Evolutionary conservation across 2,888 invertebrate genomes (phyloP), one percentile per base, ranked within the genome.

Genomic region (Acronicta alni): DNA sequence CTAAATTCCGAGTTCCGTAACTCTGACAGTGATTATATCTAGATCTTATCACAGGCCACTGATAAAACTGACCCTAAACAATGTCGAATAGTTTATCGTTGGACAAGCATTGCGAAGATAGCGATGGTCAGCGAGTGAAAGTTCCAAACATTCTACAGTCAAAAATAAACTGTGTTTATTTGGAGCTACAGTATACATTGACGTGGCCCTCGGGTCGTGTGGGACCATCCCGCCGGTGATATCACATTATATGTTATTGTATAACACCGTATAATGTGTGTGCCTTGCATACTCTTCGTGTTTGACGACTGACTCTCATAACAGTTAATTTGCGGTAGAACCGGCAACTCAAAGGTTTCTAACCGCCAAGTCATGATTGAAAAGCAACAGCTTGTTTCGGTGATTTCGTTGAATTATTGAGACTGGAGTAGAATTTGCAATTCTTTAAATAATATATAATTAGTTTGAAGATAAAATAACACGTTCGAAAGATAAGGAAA

Each of bases 241-340:
- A 77, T 75, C 67, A 72, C 60, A 77, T 71, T 71, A 67, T 67
- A 61, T 68, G 56, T 71, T 65, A 70, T 72, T 76, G 61, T 67
- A 72, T 77, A 76, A 78, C 66, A 56, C 41, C 20, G 55, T 58
- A 54, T 72, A 77, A 68, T 65, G 53, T 62, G 61, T 63, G 44
- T 66, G 57, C 15, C 26, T 68, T 61, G 60, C 44, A 57, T 67
- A 62, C 10, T 48, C 47, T 53, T 51, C 46, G 56, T 75, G 69
- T 57, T 71, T 68, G 65, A 53, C 54, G 57, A 68, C 59, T 60
- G 52, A 20, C 42, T 60, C 66, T 60, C 60, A 53, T 65, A 68
- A 65, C 60, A 60, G 47, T 59, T 68, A 59, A 70, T 68, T 70
- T 70, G 60, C 55, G 48, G 52, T 39, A 52, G 68, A 70, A 65